phyloP scores from a whole-genome alignment of 2,888 invertebrate genomes.

The Campopleginae sp. region DNA sequence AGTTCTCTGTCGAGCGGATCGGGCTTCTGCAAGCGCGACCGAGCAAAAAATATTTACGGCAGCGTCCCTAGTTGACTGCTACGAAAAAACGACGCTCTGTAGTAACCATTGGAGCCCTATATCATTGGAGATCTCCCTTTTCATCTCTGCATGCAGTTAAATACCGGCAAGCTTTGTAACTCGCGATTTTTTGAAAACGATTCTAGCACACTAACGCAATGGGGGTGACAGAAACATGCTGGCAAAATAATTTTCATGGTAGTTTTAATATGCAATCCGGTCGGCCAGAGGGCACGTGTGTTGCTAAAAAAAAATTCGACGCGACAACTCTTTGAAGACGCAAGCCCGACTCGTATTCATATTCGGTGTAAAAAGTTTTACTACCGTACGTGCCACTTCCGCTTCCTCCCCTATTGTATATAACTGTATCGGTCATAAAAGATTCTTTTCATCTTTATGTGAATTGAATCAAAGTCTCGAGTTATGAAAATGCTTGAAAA shows the following conservation, averaged over 20 bases:
- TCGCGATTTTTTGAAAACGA: too few species aligned
- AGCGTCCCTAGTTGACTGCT: too few species aligned
- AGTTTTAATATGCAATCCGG: not conserved
- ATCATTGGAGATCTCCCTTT: too few species aligned
- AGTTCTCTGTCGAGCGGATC: too few species aligned
- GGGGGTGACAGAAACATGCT: too few species aligned
- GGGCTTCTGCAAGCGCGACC: too few species aligned
- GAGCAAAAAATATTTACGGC: too few species aligned
- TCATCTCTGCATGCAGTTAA: too few species aligned
- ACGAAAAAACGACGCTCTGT: too few species aligned
- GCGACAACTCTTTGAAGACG: not conserved
- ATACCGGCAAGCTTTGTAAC: too few species aligned
- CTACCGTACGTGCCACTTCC: conserved; percentile 4
- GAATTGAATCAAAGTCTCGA: not conserved
- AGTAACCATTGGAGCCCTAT: too few species aligned
- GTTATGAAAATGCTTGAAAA: not conserved
- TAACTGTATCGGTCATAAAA: not conserved
- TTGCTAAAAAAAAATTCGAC: not conserved
- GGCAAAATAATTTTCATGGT: not conserved
- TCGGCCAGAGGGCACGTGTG: not conserved
- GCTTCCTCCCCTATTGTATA: not conserved
- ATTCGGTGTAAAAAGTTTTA: conserved; percentile 2
- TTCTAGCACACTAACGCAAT: too few species aligned
- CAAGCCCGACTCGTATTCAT: not conserved
- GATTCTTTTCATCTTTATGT: not conserved